Evolutionary conservation across 2,888 invertebrate genomes (phyloP).

Genomic region (Melinaea menophilus): DNA sequence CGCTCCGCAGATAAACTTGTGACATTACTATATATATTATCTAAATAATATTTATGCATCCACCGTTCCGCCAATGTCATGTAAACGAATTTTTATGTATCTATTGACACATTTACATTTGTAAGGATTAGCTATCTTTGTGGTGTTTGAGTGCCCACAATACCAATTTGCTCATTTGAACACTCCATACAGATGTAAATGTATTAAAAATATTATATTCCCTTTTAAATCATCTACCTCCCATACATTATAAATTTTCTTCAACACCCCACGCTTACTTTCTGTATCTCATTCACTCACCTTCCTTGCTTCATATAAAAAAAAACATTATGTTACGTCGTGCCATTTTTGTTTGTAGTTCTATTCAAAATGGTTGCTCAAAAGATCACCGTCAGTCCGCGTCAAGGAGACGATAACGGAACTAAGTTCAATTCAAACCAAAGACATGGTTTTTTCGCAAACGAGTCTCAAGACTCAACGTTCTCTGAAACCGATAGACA

Average conservation of each 20-base stretch:
- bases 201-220: constrained; percentile 3
- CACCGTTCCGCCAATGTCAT: constrained; percentile 43
- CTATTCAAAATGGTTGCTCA: constrained; percentile 78
- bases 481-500: constrained; percentile 74
- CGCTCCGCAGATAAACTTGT: constrained; percentile 9
- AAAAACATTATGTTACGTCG: constrained; percentile 77
- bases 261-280: constrained; percentile 31
- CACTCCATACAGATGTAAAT: constrained; percentile 3
- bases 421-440: constrained; percentile 66
- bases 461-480: constrained; percentile 71
- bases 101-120: constrained; percentile 31
- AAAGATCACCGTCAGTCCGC: constrained; percentile 72
- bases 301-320: constrained; percentile 62
- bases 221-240: constrained; percentile 1
- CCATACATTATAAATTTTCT: constrained; percentile 3
- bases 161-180: not conserved
- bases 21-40: constrained; percentile 27
- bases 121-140: constrained; percentile 15
- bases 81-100: constrained; percentile 27
- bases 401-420: constrained; percentile 75
- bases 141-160: constrained; percentile 4
- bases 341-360: constrained; percentile 78
- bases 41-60: constrained; percentile 53
- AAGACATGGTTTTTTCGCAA: constrained; percentile 77
- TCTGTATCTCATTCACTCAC: constrained; percentile 29